A percentile compares a stretch with the other conserved stretches of the same genome.
Evolutionary conservation across 2,888 invertebrate species (phyloP).

Genomic region (Brachyptera risi): DNA sequence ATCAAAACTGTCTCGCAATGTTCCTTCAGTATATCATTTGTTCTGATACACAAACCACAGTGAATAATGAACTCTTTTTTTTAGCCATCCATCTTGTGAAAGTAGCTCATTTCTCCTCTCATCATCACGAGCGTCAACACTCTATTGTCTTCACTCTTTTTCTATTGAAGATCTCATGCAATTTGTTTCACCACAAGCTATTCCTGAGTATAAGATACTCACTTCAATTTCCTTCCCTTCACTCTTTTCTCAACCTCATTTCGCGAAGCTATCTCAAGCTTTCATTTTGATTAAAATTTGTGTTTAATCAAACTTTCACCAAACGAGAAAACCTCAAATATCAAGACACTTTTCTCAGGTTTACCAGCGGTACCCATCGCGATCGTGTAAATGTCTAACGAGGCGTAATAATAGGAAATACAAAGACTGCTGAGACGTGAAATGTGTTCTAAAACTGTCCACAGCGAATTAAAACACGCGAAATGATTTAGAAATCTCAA

Average conservation of each 20-base stretch:
- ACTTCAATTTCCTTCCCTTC: background rate
- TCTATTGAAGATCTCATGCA: constrained; percentile 24
- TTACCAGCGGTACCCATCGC: background rate
- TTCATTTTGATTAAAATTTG: constrained; percentile 30
- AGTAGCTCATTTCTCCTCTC: background rate
- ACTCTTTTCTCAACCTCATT: background rate
- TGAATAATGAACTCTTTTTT: background rate
- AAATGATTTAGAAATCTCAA: no score
- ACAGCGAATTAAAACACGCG: no score
- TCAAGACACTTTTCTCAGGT: constrained; percentile 15
- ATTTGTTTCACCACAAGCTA: constrained; percentile 18
- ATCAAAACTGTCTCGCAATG: no score
- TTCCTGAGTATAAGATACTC: no score
- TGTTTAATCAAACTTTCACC: constrained; percentile 29
- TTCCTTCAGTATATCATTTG: no score
- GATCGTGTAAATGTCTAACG: no score
- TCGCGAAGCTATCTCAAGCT: constrained; percentile 13
- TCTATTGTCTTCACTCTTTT: constrained; percentile 9
- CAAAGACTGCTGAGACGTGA: no score
- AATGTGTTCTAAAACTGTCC: no score
- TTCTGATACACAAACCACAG: background rate
- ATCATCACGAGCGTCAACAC: background rate
- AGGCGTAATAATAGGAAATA: no score
- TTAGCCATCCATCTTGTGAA: background rate
- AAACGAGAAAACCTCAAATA: constrained; percentile 25